Percentiles rank a stretch among this genome's conserved stretches.
Conservation (phyloP, 2,797 vertebrate species). For the Sorex maritimensis region DNA sequence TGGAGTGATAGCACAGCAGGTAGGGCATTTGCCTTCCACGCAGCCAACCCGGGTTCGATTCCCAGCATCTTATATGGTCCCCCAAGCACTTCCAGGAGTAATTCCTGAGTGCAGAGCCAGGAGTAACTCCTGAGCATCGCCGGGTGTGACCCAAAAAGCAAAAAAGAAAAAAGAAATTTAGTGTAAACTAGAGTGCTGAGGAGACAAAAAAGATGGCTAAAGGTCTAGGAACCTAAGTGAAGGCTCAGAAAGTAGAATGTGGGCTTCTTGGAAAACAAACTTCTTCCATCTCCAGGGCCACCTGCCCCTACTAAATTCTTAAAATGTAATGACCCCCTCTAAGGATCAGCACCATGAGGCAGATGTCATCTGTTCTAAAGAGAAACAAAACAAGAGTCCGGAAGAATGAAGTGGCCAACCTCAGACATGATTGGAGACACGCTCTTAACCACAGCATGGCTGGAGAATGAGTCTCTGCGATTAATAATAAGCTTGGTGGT, state of each 20-base stretch:
- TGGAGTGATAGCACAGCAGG: too few species aligned
- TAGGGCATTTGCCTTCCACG: too few species aligned
- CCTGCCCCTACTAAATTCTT: neutral
- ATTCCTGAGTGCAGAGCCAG: too few species aligned
- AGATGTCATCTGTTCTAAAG: too few species aligned
- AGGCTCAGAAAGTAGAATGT: neutral
- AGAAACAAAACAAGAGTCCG: neutral
- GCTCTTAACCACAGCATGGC: neutral
- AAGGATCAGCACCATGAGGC: neutral
- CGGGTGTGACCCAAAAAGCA: too few species aligned
- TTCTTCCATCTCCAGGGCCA: neutral
- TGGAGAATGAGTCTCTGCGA: neutral
- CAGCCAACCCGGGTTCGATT: too few species aligned
- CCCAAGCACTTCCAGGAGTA: too few species aligned
- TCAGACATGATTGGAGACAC: neutral
- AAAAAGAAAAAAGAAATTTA: neutral
- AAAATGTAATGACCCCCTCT: neutral
- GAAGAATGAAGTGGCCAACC: slow-evolving; percentile 8
- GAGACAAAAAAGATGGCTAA: neutral
- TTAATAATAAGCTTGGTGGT: neutral
- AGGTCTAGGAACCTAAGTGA: neutral
- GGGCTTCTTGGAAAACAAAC: neutral
- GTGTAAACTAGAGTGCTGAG: neutral
- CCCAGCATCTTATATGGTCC: too few species aligned
- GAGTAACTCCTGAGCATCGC: too few species aligned